phyloP scores from a whole-genome alignment of 2,888 invertebrate genomes.

The Conistra vaccinii region DNA sequence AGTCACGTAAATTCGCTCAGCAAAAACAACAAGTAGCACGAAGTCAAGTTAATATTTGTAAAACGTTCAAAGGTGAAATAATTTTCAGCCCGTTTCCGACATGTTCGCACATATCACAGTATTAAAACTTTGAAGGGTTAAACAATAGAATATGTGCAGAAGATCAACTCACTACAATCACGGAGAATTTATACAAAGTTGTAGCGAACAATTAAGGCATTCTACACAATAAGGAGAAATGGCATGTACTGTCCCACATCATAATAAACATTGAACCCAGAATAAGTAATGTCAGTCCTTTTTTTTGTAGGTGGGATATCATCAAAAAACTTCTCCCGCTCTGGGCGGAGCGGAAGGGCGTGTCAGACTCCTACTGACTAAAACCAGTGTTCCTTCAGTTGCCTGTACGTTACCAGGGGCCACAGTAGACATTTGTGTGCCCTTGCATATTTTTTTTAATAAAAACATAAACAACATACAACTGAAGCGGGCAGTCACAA shows the following conservation, averaged over 20 bases:
- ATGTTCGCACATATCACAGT: conserved; percentile 34
- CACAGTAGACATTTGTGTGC: no score
- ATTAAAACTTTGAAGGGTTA: conserved; percentile 21
- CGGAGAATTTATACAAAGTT: neutral
- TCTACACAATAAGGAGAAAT: neutral
- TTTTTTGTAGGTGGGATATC: no score
- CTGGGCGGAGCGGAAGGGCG: no score
- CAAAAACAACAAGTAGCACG: conserved; percentile 17
- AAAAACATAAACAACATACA: no score
- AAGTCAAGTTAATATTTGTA: conserved; percentile 31
- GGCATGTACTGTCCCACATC: neutral
- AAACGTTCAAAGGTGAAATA: conserved; percentile 41
- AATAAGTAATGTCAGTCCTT: no score
- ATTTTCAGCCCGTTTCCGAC: conserved; percentile 44
- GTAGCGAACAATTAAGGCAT: neutral
- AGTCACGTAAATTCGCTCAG: conserved; percentile 7
- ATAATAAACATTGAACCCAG: neutral
- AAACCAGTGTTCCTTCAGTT: no score
- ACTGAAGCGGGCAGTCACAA: neutral
- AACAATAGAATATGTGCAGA: neutral
- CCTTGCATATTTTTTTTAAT: no score
- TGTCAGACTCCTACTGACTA: no score
- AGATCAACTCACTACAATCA: conserved; percentile 1
- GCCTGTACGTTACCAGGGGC: no score
- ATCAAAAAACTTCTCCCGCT: no score